These are phyloP conservation scores for Ctenoplectra terminalis DNA, from an alignment of 1,140 invertebrate genomes.

Conservation along the genomic window DNA sequence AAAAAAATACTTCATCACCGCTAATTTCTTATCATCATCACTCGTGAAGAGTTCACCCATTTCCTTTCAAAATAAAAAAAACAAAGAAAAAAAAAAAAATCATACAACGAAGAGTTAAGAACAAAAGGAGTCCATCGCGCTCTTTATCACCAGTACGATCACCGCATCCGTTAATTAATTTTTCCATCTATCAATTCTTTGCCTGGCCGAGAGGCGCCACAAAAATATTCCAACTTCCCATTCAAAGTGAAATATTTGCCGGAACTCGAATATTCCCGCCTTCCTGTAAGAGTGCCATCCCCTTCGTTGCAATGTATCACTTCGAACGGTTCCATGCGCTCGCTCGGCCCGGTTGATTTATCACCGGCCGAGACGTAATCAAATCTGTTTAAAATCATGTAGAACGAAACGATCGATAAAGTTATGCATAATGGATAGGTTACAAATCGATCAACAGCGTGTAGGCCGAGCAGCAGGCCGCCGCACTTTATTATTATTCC, in stretches of 20 bases:
- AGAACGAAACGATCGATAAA: constrained; percentile 35
- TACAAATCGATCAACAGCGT: constrained; percentile 10
- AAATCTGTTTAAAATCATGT: constrained; percentile 50
- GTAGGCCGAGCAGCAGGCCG: background rate
- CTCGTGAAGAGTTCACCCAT: too few relatives aligned
- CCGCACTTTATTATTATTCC: constrained; percentile 46
- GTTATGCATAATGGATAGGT: constrained; percentile 41
- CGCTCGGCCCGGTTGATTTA: constrained; percentile 14
- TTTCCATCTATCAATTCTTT: background rate
- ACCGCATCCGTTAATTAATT: constrained; percentile 12
- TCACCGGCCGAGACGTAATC: constrained; percentile 17
- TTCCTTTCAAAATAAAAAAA: too few relatives aligned
- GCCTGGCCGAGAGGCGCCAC: background rate
- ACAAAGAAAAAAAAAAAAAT: too few relatives aligned
- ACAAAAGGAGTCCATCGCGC: background rate
- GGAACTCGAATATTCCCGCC: constrained; percentile 19
- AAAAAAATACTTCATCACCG: too few relatives aligned
- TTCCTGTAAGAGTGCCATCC: constrained; percentile 21
- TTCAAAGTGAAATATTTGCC: constrained; percentile 22
- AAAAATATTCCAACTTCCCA: background rate
- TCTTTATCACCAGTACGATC: background rate
- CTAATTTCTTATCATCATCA: too few relatives aligned
- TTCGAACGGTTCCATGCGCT: constrained; percentile 1
- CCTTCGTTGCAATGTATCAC: constrained; percentile 15
- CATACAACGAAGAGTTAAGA: too few relatives aligned